Evolutionary conservation across 2,888 invertebrate genomes (phyloP), one percentile per base, ranked within the genome.

Genomic region (Neuroscelio doddi): DNA sequence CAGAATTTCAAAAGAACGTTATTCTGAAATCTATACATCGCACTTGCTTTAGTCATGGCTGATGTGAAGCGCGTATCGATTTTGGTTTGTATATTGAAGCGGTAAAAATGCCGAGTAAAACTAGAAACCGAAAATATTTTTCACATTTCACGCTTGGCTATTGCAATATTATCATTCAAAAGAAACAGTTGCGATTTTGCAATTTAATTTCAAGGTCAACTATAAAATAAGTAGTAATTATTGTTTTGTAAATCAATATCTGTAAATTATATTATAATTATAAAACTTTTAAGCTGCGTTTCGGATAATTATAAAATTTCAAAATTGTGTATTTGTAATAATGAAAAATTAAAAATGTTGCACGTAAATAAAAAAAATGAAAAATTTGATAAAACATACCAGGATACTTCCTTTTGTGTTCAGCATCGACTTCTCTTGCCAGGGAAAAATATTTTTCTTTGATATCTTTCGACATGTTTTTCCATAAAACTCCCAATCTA

Each of bases 391-490:
- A 51, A 39, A 39, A 51, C 84, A 77, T 82, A 88, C 89, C 87
- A 62, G 89, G 89, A 83, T 89, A 89, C 79, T 88, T 89, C 73
- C 85, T 85, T 80, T 89, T 89, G 80, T 90, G 90, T 68, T 88
- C 88, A 24, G 86, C 85, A 68, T 88, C 89, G 24, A 88, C 87
- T 64, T 85, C 82, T 63, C 87, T 86, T 1, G 89, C 88, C 59
- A 86, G 80, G 10, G 86, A 83, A 70, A 88, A 89, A 77, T 88
- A 89, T 69, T 85, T 85, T 64, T 86, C 87, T 76, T 88, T 89
- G 44, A 85, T 83, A n/a, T 85, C 85, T 46, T 86, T 81, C 5
- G 85, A 79, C 81, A 90, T 85, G 55, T 82, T 85, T 77, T 89
- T 89, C 90, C 89, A 90, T 67, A 87, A 85, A 14, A 84, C 82